phyloP scores from a whole-genome alignment of 2,888 invertebrate genomes.

The Parnassius apollo region DNA sequence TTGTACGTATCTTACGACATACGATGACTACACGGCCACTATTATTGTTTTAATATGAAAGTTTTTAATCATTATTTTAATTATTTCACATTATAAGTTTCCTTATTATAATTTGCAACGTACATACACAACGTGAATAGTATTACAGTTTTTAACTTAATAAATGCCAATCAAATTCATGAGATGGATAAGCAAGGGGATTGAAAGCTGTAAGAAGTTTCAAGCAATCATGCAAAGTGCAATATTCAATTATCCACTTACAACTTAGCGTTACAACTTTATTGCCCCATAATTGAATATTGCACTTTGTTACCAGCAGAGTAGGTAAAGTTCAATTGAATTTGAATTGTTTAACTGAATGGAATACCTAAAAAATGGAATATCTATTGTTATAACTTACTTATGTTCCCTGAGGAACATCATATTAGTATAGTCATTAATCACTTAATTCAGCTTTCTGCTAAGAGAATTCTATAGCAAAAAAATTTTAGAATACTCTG shows the following conservation, averaged over 20 bases:
- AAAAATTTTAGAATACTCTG: too few relatives aligned
- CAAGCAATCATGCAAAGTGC: constrained; percentile 30
- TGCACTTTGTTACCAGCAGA: constrained; percentile 8
- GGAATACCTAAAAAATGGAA: background rate
- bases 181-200: background rate
- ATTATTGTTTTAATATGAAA: too few relatives aligned
- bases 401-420: background rate
- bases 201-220: constrained; percentile 15
- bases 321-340: constrained; percentile 17
- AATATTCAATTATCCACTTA: constrained; percentile 34
- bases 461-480: too few relatives aligned
- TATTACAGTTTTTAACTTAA: too few relatives aligned
- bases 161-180: background rate
- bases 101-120: too few relatives aligned
- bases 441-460: too few relatives aligned
- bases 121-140: too few relatives aligned
- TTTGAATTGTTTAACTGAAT: background rate
- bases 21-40: too few relatives aligned
- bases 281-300: constrained; percentile 19
- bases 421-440: too few relatives aligned
- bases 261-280: constrained; percentile 19
- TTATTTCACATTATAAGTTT: too few relatives aligned
- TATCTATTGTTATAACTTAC: constrained; percentile 5
- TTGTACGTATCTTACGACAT: too few relatives aligned
- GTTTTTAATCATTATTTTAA: too few relatives aligned